A percentile compares a stretch with the other conserved stretches of the same genome.
phyloP scores from a whole-genome alignment of 2,113 vertebrate species.

The Sander lucioperca region DNA sequence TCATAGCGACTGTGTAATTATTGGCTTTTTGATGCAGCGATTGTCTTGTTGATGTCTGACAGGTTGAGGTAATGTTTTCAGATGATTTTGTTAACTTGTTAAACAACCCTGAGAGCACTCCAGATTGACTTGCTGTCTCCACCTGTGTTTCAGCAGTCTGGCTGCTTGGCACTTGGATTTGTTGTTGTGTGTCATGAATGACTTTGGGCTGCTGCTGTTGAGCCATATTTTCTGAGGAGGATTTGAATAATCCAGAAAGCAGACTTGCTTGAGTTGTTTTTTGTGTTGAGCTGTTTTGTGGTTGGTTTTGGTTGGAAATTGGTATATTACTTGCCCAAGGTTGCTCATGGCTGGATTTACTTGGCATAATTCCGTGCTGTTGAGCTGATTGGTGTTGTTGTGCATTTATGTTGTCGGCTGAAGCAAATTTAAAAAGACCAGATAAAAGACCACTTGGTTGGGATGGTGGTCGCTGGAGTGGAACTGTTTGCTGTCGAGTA shows the following conservation, averaged over 20 bases:
- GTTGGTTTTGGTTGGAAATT: conserved; percentile 29
- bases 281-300: conserved; percentile 51
- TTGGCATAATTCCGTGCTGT: conserved; percentile 44
- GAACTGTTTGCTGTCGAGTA: conserved; percentile 68
- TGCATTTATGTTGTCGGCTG: conserved; percentile 70
- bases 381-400: conserved; percentile 42
- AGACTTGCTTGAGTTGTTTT: conserved; percentile 54
- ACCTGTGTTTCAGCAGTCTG: conserved; percentile 41
- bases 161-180: conserved; percentile 31
- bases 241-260: conserved; percentile 80
- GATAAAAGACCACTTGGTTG: conserved; percentile 80
- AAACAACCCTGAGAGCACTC: conserved; percentile 81
- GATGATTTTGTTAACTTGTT: conserved; percentile 81
- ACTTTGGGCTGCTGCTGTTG: conserved; percentile 52
- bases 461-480: conserved; percentile 53
- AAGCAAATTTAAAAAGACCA: conserved; percentile 80
- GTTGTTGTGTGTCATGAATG: conserved; percentile 48
- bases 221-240: conserved; percentile 77
- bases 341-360: conserved; percentile 52
- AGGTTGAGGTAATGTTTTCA: conserved; percentile 68
- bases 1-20: conserved; percentile 17
- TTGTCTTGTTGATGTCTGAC: conserved; percentile 46
- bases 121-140: conserved; percentile 59
- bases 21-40: conserved; percentile 20
- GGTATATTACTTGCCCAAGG: conserved; percentile 26